A percentile compares a stretch with the other conserved stretches of the same genome.
Conservation (phyloP, 2,888 invertebrate species). For the Isoperla grammatica region DNA sequence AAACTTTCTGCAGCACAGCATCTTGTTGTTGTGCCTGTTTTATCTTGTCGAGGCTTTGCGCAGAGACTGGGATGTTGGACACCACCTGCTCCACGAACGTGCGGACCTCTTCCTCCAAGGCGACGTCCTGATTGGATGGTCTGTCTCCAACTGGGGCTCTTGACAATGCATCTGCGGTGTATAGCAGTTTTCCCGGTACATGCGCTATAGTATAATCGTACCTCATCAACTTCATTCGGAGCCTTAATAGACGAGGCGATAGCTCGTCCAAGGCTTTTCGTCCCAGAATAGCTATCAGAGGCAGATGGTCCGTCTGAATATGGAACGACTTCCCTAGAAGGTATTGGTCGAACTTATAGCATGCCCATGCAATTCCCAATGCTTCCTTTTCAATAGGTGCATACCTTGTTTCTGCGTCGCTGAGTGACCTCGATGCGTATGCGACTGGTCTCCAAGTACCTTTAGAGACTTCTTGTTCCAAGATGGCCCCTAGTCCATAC, state of each 20-base stretch:
- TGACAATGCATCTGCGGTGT: constrained; percentile 37
- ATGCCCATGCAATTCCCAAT: constrained; percentile 32
- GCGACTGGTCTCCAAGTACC: constrained; percentile 36
- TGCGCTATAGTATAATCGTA: constrained; percentile 35
- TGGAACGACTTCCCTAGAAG: constrained; percentile 36
- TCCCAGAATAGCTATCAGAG: constrained; percentile 38
- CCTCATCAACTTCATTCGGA: constrained; percentile 37
- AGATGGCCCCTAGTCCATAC: constrained; percentile 37
- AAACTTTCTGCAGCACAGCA: not conserved
- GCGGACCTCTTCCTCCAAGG: not conserved
- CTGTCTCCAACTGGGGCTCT: constrained; percentile 22
- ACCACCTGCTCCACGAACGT: not conserved
- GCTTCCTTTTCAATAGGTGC: constrained; percentile 40
- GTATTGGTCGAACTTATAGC: constrained; percentile 38
- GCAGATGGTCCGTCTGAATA: constrained; percentile 41
- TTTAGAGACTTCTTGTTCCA: constrained; percentile 34
- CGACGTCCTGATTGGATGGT: not conserved
- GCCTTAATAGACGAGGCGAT: constrained; percentile 39
- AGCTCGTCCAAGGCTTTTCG: constrained; percentile 39
- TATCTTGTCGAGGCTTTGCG: not conserved
- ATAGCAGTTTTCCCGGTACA: constrained; percentile 37
- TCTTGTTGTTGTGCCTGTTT: not conserved
- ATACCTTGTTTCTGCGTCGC: constrained; percentile 37
- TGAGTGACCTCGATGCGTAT: constrained; percentile 38
- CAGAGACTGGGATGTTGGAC: not conserved